A percentile compares a stretch with the other conserved stretches of the same genome.
Evolutionary conservation across 2,888 invertebrate genomes (phyloP).

Genomic region (Abrostola tripartita): DNA sequence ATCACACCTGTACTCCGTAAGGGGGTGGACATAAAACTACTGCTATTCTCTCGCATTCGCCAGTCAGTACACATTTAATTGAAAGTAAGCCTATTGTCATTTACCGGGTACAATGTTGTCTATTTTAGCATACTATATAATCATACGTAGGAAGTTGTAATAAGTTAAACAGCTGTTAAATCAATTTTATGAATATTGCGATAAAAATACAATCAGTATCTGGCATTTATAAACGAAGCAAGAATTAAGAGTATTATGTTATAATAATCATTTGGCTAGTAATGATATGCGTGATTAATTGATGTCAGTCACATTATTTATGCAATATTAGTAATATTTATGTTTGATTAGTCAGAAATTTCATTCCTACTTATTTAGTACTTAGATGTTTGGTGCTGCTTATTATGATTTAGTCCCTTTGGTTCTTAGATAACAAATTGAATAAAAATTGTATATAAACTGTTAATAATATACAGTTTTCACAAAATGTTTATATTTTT

Average conservation of each 20-base stretch:
- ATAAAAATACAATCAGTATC: slow-evolving; percentile 55
- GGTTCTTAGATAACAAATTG: slow-evolving; percentile 42
- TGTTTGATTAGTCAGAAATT: slow-evolving; percentile 49
- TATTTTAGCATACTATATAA: not conserved
- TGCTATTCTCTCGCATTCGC: too few relatives aligned
- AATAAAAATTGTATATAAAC: slow-evolving; percentile 33
- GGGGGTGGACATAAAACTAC: too few relatives aligned
- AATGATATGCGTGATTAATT: slow-evolving; percentile 32
- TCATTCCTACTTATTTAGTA: slow-evolving; percentile 61
- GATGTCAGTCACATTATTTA: slow-evolving; percentile 39
- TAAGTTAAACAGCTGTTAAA: slow-evolving; percentile 21
- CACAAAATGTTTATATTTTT: slow-evolving; percentile 61
- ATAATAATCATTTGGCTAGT: slow-evolving; percentile 21
- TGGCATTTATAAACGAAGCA: slow-evolving; percentile 22
- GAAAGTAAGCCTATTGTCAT: too few relatives aligned
- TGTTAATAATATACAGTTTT: slow-evolving; percentile 31
- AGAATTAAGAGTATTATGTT: slow-evolving; percentile 43
- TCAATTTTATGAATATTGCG: slow-evolving; percentile 42
- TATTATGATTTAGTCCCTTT: slow-evolving; percentile 49
- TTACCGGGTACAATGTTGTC: too few relatives aligned
- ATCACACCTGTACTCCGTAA: too few relatives aligned
- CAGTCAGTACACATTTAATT: too few relatives aligned
- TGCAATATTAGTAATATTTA: slow-evolving; percentile 52
- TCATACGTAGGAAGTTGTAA: slow-evolving; percentile 27
- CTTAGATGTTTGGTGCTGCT: slow-evolving; percentile 64